Percentiles rank a stretch among this genome's conserved stretches.
Evolutionary conservation across 2,113 vertebrate species (phyloP).

Genomic region (Tichodroma muraria): DNA sequence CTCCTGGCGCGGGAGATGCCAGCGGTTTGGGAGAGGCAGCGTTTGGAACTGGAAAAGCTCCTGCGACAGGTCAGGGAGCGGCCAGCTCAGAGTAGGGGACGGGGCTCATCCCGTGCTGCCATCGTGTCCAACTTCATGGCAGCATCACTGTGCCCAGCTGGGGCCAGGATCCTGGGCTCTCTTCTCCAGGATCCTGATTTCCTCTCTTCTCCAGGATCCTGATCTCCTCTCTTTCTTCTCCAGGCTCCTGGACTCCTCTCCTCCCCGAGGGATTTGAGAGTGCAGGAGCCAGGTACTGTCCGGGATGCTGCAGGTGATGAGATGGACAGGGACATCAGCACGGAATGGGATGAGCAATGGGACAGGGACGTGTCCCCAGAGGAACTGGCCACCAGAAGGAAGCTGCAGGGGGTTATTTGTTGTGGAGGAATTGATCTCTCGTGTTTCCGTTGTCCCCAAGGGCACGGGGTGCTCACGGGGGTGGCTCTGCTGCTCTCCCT

Average conservation of each 20-base stretch:
- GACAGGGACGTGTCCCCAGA: not conserved
- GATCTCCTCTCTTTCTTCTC: not conserved
- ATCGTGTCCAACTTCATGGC: fast-evolving
- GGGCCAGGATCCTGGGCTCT: not conserved
- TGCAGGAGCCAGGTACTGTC: fast-evolving
- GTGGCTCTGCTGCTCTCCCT: not conserved
- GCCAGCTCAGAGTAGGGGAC: not conserved
- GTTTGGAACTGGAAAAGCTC: not conserved
- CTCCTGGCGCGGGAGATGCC: not conserved
- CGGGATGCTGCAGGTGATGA: not conserved
- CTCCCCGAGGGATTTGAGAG: not conserved
- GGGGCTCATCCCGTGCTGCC: not conserved
- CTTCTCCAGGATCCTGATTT: not conserved
- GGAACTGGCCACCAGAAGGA: not conserved
- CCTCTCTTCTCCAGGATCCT: fast-evolving
- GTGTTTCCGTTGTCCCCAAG: not conserved
- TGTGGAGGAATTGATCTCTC: not conserved
- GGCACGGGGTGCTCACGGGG: not conserved
- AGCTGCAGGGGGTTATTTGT: not conserved
- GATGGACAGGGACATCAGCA: not conserved
- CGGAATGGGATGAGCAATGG: not conserved
- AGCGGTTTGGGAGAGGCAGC: fast-evolving
- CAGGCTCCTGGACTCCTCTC: not conserved
- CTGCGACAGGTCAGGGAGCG: not conserved
- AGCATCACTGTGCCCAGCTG: fast-evolving